Conservation (phyloP, 1,140 invertebrate species). For the Oreohelix idahoensis region DNA sequence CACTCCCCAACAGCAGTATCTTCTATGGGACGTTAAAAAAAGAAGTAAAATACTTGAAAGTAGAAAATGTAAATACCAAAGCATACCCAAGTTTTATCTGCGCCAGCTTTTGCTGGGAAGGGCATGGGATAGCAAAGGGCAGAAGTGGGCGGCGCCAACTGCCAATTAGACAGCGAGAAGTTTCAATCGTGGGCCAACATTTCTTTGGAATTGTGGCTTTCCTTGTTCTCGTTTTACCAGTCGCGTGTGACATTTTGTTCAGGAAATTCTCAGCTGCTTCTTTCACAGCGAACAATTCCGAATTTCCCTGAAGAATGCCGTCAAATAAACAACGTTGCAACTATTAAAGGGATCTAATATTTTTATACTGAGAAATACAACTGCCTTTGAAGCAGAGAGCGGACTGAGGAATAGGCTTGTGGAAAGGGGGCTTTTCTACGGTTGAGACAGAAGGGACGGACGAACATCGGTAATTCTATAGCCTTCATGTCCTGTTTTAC, state of each 20-base stretch:
- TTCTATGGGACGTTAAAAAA: too few relatives aligned
- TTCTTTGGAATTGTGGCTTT: not conserved
- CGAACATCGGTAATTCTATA: not conserved
- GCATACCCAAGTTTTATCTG: too few relatives aligned
- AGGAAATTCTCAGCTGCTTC: not conserved
- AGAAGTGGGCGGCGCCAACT: not conserved
- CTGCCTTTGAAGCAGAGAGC: not conserved
- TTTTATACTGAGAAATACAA: not conserved
- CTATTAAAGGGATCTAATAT: not conserved
- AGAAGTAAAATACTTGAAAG: too few relatives aligned
- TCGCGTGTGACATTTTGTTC: conserved; percentile 4
- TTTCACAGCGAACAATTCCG: not conserved
- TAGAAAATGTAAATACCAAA: too few relatives aligned
- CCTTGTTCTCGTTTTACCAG: not conserved
- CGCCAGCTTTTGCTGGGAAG: too few relatives aligned
- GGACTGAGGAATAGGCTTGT: not conserved
- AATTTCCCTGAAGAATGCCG: not conserved
- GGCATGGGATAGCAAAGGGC: too few relatives aligned
- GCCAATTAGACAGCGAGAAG: not conserved
- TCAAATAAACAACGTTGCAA: not conserved
- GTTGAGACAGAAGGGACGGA: not conserved
- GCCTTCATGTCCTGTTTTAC: conserved; percentile 3
- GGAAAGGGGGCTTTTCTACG: not conserved
- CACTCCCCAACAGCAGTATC: too few relatives aligned
- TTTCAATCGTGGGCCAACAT: not conserved